Base-by-base conservation (phyloP, 2,113 vertebrate genomes). In the Aptenodytes forsteri region DNA sequence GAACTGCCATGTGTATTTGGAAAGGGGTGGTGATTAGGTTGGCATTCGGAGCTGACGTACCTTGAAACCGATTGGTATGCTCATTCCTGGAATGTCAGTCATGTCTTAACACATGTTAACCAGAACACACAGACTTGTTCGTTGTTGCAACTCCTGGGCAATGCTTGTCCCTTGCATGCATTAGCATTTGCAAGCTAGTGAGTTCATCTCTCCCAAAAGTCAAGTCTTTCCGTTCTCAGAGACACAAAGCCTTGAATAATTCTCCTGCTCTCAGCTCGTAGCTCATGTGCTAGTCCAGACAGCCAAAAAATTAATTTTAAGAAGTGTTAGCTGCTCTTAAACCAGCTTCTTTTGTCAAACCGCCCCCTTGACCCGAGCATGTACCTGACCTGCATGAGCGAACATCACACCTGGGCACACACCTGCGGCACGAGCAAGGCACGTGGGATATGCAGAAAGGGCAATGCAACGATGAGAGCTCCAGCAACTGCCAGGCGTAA, bases 391-490 rank as follows among this genome's bases (percentile, higher is more conserved):
- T 9, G 1, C 32, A 13, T 0, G 27, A 21, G 40, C 0, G 3
- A 29, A 62, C n/a, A 0, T 3, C 73, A 40, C 30, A 55, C 25
- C 70, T 23, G 59, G 70, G 66, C 77, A 42, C 44, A 6, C 2
- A 1, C 29, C 26, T 9, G 66, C 0, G 0, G 55, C 46, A 27
- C 0, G 1, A 66, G 34, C 25, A 23, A 14, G 10, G 67, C 27
- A 17, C 1, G 0, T 2, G 55, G 10, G 40, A 10, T 3, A 0
- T 0, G 7, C 61, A 42, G 30, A n/a, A 59, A 58, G 19, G n/a
- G 29, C 66, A 90, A 44, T 6, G 32, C 36, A 21, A 58, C 3
- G 1, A 13, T 4, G 12, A 14, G 0, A 12, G 6, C 64, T 38
- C 42, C 84, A 58, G 59, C 69, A 42, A 47, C 16, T 32, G 29